Evolutionary conservation across 1,140 invertebrate species (phyloP).

Genomic region (Acromyrmex heyeri): DNA sequence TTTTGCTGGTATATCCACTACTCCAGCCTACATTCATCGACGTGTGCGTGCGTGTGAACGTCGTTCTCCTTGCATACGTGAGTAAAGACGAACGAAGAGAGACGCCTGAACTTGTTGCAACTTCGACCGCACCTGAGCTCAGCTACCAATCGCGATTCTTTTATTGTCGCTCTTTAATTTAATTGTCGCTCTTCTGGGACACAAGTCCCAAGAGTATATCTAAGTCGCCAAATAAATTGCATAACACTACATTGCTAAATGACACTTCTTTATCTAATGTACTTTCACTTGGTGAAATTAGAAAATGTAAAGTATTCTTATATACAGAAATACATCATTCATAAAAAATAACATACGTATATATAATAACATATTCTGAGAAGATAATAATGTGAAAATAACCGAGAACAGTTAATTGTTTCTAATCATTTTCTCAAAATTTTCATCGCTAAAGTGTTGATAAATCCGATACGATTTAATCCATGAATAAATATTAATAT

Average conservation of each 20-base stretch:
- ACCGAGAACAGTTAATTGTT: too few species aligned
- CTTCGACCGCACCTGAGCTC: constrained; percentile 44
- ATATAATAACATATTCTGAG: too few species aligned
- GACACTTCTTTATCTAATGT: too few species aligned
- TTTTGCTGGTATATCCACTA: constrained; percentile 53
- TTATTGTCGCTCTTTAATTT: constrained; percentile 59
- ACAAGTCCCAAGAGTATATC: background rate
- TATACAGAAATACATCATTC: too few species aligned
- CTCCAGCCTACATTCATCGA: constrained; percentile 4
- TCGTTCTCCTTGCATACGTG: background rate
- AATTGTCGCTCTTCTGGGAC: constrained; percentile 1
- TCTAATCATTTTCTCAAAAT: too few species aligned
- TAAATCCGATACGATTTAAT: too few species aligned
- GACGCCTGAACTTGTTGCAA: constrained; percentile 32
- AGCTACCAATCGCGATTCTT: constrained; percentile 30
- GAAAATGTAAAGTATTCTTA: too few species aligned
- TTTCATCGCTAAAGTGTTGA: too few species aligned
- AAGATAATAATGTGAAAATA: too few species aligned
- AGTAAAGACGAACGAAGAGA: constrained; percentile 12
- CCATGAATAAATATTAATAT: too few species aligned
- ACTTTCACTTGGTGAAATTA: too few species aligned
- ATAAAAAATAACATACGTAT: too few species aligned
- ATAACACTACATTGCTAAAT: background rate
- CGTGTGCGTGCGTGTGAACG: constrained; percentile 34
- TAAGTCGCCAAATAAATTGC: background rate